phyloP scores from a whole-genome alignment of 92 coral and sea anemone species.

The Actinostola sp. region DNA sequence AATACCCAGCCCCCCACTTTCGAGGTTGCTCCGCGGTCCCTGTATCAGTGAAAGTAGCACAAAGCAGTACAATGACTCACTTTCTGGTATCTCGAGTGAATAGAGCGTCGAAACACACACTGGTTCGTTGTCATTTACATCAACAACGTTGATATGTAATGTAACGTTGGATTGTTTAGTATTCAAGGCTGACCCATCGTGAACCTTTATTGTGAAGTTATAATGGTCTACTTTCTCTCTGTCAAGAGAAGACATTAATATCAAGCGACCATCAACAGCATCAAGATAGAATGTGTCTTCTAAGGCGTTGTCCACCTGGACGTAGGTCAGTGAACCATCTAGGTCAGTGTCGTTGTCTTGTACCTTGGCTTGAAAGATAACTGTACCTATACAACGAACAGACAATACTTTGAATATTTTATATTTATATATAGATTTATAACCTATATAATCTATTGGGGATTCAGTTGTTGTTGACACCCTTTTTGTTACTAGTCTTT shows the following conservation, averaged over 20 bases:
- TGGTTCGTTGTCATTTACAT: slow-evolving; percentile 61
- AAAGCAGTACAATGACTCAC: too few species aligned
- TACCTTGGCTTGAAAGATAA: slow-evolving; percentile 58
- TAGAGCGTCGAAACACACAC: slow-evolving; percentile 38
- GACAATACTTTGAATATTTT: too few species aligned
- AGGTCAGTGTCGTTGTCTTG: slow-evolving; percentile 68
- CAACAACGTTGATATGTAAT: slow-evolving; percentile 49
- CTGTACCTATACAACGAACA: slow-evolving; percentile 56
- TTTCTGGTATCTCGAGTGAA: slow-evolving; percentile 45
- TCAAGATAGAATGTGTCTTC: slow-evolving; percentile 51
- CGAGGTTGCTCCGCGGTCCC: too few species aligned
- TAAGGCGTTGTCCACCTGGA: slow-evolving; percentile 42
- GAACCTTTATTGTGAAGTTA: slow-evolving; percentile 54
- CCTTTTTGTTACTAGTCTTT: too few species aligned
- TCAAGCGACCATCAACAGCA: slow-evolving; percentile 41
- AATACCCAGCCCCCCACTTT: too few species aligned
- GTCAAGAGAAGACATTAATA: slow-evolving; percentile 52
- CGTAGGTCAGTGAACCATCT: slow-evolving; percentile 49
- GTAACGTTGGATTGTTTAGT: slow-evolving; percentile 52
- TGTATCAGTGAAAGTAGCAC: too few species aligned
- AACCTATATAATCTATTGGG: not conserved
- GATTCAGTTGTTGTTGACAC: too few species aligned
- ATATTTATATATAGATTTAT: not conserved
- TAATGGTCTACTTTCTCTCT: slow-evolving; percentile 59
- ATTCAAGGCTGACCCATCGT: slow-evolving; percentile 49